Percentiles rank a stretch among this genome's conserved stretches.
phyloP scores from a whole-genome alignment of 1,140 invertebrate genomes.

The Lepeophtheirus salmonis region DNA sequence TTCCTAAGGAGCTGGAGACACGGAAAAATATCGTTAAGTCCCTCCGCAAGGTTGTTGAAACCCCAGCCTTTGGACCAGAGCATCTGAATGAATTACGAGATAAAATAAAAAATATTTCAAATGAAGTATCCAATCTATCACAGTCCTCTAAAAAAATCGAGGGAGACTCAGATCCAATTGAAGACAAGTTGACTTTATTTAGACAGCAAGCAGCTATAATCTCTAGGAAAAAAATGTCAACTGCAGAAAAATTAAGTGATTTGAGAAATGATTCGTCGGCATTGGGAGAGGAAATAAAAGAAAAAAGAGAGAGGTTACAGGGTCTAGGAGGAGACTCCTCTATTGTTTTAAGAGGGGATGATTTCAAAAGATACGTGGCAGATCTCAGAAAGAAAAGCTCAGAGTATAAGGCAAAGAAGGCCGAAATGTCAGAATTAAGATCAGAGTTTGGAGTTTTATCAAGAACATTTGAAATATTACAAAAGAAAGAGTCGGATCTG shows the following conservation, averaged over 20 bases:
- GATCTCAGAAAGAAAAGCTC: constrained; percentile 53
- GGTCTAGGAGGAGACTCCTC: constrained; percentile 34
- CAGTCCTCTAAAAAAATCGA: constrained; percentile 30
- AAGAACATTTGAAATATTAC: constrained; percentile 41
- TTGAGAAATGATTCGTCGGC: constrained; percentile 38
- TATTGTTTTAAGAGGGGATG: constrained; percentile 47
- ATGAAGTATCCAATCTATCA: constrained; percentile 32
- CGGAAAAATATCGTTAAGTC: constrained; percentile 45
- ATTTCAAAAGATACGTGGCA: constrained; percentile 61
- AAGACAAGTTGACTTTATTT: constrained; percentile 59
- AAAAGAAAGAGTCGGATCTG: constrained; percentile 30
- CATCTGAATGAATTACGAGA: constrained; percentile 42
- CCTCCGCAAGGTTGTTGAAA: constrained; percentile 42
- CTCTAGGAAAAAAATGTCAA: constrained; percentile 49
- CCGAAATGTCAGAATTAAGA: constrained; percentile 46
- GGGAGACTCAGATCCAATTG: constrained; percentile 31
- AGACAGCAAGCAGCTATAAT: constrained; percentile 62
- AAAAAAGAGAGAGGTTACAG: constrained; percentile 33
- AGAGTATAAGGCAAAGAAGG: constrained; percentile 53
- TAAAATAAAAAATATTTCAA: constrained; percentile 34
- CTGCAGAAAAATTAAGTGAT: constrained; percentile 45
- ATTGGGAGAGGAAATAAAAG: constrained; percentile 34
- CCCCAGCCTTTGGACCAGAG: constrained; percentile 43
- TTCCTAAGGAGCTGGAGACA: constrained; percentile 46
- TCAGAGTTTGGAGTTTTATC: constrained; percentile 45